Conservation (phyloP, 2,888 invertebrate species). For the Crocallis elinguaria region DNA sequence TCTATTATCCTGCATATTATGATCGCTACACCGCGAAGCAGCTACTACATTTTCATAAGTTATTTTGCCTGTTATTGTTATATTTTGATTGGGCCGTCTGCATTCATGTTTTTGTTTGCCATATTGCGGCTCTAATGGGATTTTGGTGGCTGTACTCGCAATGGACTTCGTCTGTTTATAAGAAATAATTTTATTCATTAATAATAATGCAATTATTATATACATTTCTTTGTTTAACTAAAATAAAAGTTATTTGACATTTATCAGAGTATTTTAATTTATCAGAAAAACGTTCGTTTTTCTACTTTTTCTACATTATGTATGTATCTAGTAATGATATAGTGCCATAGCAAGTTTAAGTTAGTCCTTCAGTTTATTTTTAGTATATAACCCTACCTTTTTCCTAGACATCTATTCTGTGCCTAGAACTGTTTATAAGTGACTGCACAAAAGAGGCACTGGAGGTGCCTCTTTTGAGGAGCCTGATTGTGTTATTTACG, state of each 20-base stretch:
- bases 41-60: conserved; percentile 30
- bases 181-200: conserved; percentile 77
- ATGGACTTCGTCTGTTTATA: conserved; percentile 73
- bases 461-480: too few relatives aligned
- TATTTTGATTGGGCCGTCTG: conserved; percentile 62
- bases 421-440: too few relatives aligned
- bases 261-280: conserved; percentile 33
- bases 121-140: conserved; percentile 69
- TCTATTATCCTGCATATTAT: conserved; percentile 9
- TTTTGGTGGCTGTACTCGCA: conserved; percentile 72
- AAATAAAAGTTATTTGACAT: conserved; percentile 82
- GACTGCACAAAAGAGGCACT: too few relatives aligned
- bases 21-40: conserved; percentile 21
- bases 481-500: too few relatives aligned
- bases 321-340: background rate
- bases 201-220: conserved; percentile 66
- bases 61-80: conserved; percentile 26
- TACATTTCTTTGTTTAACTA: conserved; percentile 80
- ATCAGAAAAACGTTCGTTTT: background rate
- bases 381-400: background rate
- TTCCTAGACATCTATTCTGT: too few relatives aligned
- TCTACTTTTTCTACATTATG: background rate
- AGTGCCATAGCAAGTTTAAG: conserved; percentile 37
- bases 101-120: conserved; percentile 61
- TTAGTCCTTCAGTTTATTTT: conserved; percentile 12